Base-by-base conservation (phyloP, 92 coral and sea anemone species). In the Phenganax stokvisi region DNA sequence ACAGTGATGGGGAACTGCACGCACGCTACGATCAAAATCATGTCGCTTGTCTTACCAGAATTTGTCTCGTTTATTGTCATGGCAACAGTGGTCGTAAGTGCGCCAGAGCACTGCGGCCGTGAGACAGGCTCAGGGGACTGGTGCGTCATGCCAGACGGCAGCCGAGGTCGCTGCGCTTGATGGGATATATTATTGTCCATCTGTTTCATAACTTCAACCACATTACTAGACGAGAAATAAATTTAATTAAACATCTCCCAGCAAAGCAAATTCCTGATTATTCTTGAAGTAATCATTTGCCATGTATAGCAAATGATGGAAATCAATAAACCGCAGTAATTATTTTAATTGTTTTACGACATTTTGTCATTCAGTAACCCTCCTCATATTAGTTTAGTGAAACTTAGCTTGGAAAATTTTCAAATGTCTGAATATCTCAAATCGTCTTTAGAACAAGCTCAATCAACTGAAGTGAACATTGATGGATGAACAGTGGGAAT, bases 121-220 rank as follows among this genome's bases (percentile, higher is more conserved):
- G 74, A 60, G 74, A 56, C 69, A 62, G 67, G 83, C 65, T 58
- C 90, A 70, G 80, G 88, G 71, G 64, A 76, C 84, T 88, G 86
- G 58, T 74, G 90, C 17, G 84, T 30, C 7, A 75, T 85, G 70
- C 71, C 81, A 52, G 86, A 75, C 29, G 74, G 90, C 81, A 88
- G 52, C 75, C 90, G 87, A 53, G 90, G 81, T 65, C 90, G 90
- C 28, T 74, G 78, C 57, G 84, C 83, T 58, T 75, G 86, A 17
- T 76, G 85, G 20, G 79, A 71, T 88, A 81, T 83, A 75, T 81
- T 87, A 29, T 72, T 78, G 65, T 88, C 90, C 83, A 88, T 80
- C 27, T 88, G 88, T 64, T 88, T 88, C 90, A 88, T 85, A 57
- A 88, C 90, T 72, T 88, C 90, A 76, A 88, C 86, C 10, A 85